Percentiles rank a stretch among this genome's conserved stretches.
Evolutionary conservation across 2,113 vertebrate genomes (phyloP).

Genomic region (Loxodonta africana): DNA sequence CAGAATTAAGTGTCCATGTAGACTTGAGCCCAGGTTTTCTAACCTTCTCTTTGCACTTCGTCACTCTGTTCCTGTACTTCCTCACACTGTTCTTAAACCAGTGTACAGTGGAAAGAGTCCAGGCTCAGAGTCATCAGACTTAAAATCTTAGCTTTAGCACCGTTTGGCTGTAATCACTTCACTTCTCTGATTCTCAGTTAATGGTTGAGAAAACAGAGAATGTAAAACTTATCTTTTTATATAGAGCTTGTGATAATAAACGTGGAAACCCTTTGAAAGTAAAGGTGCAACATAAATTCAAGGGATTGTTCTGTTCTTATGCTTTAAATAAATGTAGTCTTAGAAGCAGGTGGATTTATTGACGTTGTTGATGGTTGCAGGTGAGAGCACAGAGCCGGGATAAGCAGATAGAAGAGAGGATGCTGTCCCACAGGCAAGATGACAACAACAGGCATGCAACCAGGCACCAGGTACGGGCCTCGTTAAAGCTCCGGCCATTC

Average conservation of each 20-base stretch:
- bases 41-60: not conserved
- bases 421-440: conserved; percentile 94
- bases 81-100: not conserved
- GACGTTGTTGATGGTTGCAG: conserved; percentile 89
- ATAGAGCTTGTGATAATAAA: conserved; percentile 17
- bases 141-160: conserved; percentile 5
- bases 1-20: not conserved
- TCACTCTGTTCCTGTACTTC: not conserved
- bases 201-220: conserved; percentile 36
- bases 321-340: conserved; percentile 66
- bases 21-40: not conserved
- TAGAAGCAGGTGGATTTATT: conserved; percentile 80
- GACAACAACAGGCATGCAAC: conserved; percentile 98
- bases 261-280: conserved; percentile 41
- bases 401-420: conserved; percentile 97
- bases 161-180: not conserved
- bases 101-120: not conserved
- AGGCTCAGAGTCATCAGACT: conserved; percentile 20
- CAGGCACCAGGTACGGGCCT: conserved; percentile 94
- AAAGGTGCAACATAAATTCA: conserved; percentile 12
- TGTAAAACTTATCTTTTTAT: not conserved
- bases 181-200: conserved; percentile 26
- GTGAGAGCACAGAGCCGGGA: conserved; percentile 98
- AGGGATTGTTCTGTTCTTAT: conserved; percentile 47
- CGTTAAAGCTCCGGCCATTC: conserved; percentile 69